Evolutionary conservation across 2,888 invertebrate species (phyloP).

Genomic region (Dasysyrphus albostriatus): DNA sequence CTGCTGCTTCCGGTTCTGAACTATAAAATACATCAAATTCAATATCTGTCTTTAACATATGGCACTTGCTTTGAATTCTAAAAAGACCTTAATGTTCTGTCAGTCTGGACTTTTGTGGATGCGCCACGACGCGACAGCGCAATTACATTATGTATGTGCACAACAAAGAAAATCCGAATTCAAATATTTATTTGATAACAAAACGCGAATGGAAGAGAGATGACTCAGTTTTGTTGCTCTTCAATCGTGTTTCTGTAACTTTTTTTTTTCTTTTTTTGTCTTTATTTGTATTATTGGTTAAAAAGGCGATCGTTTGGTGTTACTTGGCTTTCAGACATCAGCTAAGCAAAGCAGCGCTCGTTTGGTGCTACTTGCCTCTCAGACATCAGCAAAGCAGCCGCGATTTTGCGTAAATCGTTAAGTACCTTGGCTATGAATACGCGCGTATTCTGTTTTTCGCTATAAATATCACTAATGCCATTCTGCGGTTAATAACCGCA

Average conservation of each 20-base stretch:
- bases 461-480: conserved; percentile 75
- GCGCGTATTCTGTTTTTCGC: conserved; percentile 53
- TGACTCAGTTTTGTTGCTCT: conserved; percentile 65
- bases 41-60: conserved; percentile 55
- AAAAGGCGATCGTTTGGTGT: conserved; percentile 24
- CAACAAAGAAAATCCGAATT: conserved; percentile 61
- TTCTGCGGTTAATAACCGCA: conserved; percentile 75
- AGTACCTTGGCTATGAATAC: conserved; percentile 50
- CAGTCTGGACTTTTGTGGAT: conserved; percentile 23
- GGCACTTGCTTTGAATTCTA: conserved; percentile 66
- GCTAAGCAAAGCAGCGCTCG: conserved; percentile 15
- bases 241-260: conserved; percentile 50
- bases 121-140: conserved; percentile 16
- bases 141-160: neutral
- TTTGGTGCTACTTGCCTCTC: conserved; percentile 41
- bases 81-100: conserved; percentile 66
- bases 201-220: conserved; percentile 42
- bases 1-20: conserved; percentile 70
- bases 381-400: conserved; percentile 36
- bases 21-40: conserved; percentile 60
- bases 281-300: conserved; percentile 39
- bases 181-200: conserved; percentile 59
- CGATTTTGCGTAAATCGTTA: conserved; percentile 69
- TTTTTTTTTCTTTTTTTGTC: conserved; percentile 18
- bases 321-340: conserved; percentile 47